These are phyloP conservation scores for Cantharis lateralis DNA, from an alignment of 2,888 invertebrate genomes.

Conservation along the genomic window DNA sequence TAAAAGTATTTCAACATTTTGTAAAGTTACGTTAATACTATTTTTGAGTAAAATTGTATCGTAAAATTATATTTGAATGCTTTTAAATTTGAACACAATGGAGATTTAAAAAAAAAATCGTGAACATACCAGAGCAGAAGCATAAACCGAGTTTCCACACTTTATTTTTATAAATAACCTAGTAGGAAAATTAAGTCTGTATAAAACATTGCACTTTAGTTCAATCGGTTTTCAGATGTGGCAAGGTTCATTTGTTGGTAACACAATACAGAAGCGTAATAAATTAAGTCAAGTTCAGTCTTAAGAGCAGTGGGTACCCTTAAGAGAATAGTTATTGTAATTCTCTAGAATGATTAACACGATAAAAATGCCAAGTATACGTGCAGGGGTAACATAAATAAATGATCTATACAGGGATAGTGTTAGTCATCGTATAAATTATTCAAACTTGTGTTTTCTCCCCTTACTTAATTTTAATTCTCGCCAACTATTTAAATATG, in stretches of 20 bases:
- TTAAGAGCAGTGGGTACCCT: not conserved
- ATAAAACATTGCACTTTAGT: not conserved
- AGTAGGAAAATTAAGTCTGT: not conserved
- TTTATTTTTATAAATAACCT: not conserved
- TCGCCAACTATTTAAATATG: conserved; percentile 11
- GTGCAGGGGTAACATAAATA: not conserved
- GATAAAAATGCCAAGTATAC: not conserved
- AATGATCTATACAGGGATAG: not conserved
- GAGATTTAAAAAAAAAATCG: not conserved
- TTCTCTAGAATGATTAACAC: conserved; percentile 1
- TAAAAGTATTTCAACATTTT: too few species aligned
- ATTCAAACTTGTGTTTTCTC: conserved; percentile 13
- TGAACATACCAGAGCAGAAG: too few species aligned
- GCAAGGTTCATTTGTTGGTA: not conserved
- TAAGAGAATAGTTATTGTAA: not conserved
- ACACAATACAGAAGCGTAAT: not conserved
- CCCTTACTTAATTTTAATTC: conserved; percentile 13
- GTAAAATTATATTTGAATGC: not conserved
- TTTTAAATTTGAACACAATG: not conserved
- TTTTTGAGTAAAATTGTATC: not conserved
- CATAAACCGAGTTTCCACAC: not conserved
- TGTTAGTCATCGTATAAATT: conserved; percentile 24
- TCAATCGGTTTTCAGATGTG: not conserved
- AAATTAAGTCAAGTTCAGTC: conserved; percentile 1
- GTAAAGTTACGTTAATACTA: not conserved